Evolutionary conservation across 2,888 invertebrate species (phyloP).

Genomic region (Drosophila meridiana): DNA sequence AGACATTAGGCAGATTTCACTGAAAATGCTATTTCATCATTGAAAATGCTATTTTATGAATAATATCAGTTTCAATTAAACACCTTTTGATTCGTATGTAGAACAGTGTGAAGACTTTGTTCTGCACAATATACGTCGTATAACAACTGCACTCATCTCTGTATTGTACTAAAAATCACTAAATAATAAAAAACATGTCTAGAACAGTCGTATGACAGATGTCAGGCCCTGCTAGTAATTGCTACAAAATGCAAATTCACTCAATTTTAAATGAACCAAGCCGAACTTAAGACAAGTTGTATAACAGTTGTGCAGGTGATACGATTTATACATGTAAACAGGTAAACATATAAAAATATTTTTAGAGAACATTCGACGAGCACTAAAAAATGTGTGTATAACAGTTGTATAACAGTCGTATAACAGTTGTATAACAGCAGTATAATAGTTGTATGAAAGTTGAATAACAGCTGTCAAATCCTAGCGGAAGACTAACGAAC

Average conservation of each 20-base stretch:
- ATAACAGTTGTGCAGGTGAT: slow-evolving; percentile 30
- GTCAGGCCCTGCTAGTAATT: not conserved
- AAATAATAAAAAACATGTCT: not conserved
- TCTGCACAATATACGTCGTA: not conserved
- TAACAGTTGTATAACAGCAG: slow-evolving; percentile 1
- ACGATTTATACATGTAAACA: slow-evolving; percentile 1
- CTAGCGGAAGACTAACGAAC: not conserved
- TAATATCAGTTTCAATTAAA: no score
- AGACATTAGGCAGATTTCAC: not conserved
- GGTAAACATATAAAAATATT: slow-evolving; percentile 1
- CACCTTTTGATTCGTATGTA: no score
- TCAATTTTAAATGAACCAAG: not conserved
- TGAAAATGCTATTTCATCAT: not conserved
- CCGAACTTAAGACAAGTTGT: slow-evolving; percentile 10
- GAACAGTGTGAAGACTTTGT: not conserved
- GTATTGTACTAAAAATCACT: not conserved
- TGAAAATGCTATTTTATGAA: not conserved
- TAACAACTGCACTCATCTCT: not conserved
- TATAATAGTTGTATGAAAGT: not conserved
- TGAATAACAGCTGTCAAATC: not conserved
- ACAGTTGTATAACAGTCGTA: slow-evolving; percentile 23
- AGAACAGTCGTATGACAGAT: slow-evolving; percentile 3
- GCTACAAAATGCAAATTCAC: slow-evolving; percentile 1
- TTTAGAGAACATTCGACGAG: not conserved
- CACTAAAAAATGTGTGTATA: not conserved